Evolutionary conservation across 2,888 invertebrate genomes (phyloP).

Genomic region (Oithona nana): DNA sequence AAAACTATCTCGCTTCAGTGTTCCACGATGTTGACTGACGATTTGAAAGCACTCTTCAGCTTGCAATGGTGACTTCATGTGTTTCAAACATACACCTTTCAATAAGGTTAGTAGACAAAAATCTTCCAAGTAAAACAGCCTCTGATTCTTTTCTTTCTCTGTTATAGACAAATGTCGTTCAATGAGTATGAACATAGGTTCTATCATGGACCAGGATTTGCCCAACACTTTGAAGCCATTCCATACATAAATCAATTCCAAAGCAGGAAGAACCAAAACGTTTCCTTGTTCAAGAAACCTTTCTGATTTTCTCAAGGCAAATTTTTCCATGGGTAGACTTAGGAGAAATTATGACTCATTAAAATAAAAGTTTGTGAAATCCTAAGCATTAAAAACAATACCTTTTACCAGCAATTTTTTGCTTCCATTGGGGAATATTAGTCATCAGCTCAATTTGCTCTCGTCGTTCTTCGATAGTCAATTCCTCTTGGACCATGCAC

Average conservation of each 20-base stretch:
- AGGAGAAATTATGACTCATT: too few relatives aligned
- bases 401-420: conserved; percentile 86
- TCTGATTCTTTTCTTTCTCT: conserved; percentile 23
- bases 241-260: conserved; percentile 81
- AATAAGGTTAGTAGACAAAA: conserved; percentile 51
- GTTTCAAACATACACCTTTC: conserved; percentile 60
- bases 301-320: conserved; percentile 64
- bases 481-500: conserved; percentile 43
- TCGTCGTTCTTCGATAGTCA: conserved; percentile 33
- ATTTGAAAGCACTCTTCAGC: conserved; percentile 52
- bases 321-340: conserved; percentile 92
- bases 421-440: conserved; percentile 58
- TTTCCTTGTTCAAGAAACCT: conserved; percentile 55
- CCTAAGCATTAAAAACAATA: too few relatives aligned
- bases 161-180: conserved; percentile 32
- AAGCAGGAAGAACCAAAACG: conserved; percentile 52
- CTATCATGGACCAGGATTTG: conserved; percentile 40
- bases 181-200: conserved; percentile 42
- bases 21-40: conserved; percentile 44
- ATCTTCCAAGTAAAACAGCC: conserved; percentile 41
- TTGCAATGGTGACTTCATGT: conserved; percentile 52
- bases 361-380: too few relatives aligned
- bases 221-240: conserved; percentile 68
- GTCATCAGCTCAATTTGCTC: conserved; percentile 47
- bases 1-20: conserved; percentile 60